Percentiles rank a stretch among this genome's conserved stretches.
Evolutionary conservation across 2,888 invertebrate species (phyloP).

Genomic region (Campoletis raptor): DNA sequence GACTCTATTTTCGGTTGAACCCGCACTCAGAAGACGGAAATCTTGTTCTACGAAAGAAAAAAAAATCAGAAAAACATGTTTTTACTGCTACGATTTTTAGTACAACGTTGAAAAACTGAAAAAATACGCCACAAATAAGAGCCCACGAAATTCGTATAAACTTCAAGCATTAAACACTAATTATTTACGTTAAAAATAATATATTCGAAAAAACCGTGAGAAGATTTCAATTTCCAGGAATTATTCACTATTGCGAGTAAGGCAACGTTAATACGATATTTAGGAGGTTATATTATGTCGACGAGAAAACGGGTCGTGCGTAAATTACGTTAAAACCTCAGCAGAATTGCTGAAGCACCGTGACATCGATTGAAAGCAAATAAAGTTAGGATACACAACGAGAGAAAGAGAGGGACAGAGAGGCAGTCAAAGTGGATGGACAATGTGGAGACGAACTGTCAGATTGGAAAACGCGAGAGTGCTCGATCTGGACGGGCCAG

Average conservation of each 20-base stretch:
- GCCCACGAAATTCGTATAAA: background rate
- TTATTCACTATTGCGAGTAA: background rate
- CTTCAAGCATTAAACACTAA: background rate
- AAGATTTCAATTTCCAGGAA: background rate
- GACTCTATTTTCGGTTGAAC: background rate
- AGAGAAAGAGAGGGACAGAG: constrained; percentile 10
- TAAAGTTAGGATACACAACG: constrained; percentile 19
- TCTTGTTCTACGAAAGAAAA: background rate
- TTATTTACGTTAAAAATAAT: background rate
- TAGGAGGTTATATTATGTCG: background rate
- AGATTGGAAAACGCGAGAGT: constrained; percentile 32
- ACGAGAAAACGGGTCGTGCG: constrained; percentile 17
- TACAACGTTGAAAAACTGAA: background rate
- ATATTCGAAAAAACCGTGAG: background rate
- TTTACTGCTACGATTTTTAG: background rate
- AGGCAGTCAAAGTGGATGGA: background rate
- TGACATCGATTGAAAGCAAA: constrained; percentile 40
- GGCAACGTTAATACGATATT: constrained; percentile 21
- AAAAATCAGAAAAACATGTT: background rate
- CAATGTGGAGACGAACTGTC: constrained; percentile 30
- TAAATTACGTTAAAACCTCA: constrained; percentile 42
- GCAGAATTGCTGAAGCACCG: constrained; percentile 26
- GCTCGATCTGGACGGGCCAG: background rate
- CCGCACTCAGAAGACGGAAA: background rate
- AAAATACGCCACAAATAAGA: background rate